phyloP scores from a whole-genome alignment of 2,888 invertebrate species.

The Lutraria lutraria region DNA sequence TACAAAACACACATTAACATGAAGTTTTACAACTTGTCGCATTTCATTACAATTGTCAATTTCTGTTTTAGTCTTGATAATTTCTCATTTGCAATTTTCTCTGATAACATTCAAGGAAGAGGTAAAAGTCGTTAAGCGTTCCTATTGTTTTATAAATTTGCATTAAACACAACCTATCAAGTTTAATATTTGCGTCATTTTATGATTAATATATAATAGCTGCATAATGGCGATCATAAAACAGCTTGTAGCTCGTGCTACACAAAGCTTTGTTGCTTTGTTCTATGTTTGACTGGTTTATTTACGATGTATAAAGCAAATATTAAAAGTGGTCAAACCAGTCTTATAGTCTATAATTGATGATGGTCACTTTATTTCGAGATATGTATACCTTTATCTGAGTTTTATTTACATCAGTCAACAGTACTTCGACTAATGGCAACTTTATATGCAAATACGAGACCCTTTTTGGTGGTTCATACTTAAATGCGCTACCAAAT shows the following conservation, averaged over 20 bases:
- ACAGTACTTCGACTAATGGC: neutral
- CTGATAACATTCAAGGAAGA: too few species aligned
- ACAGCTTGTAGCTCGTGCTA: too few species aligned
- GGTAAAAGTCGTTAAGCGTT: too few species aligned
- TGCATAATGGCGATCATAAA: too few species aligned
- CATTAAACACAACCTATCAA: too few species aligned
- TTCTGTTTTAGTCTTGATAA: too few species aligned
- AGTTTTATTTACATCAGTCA: neutral
- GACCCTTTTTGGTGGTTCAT: neutral
- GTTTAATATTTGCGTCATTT: too few species aligned
- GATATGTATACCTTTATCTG: neutral
- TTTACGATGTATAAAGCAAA: neutral
- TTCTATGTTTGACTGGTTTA: neutral
- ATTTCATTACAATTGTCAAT: neutral
- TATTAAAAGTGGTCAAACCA: conserved; percentile 1
- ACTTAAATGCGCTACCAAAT: neutral
- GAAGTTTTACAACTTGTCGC: neutral
- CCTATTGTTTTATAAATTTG: too few species aligned
- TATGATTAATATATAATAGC: too few species aligned
- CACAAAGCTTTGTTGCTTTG: neutral
- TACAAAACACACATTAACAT: neutral
- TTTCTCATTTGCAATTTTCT: too few species aligned
- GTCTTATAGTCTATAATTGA: neutral
- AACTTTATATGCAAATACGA: neutral
- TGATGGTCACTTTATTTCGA: neutral